Evolutionary conservation across 2,113 vertebrate genomes (phyloP).

Genomic region (Mormyrus iriodes): DNA sequence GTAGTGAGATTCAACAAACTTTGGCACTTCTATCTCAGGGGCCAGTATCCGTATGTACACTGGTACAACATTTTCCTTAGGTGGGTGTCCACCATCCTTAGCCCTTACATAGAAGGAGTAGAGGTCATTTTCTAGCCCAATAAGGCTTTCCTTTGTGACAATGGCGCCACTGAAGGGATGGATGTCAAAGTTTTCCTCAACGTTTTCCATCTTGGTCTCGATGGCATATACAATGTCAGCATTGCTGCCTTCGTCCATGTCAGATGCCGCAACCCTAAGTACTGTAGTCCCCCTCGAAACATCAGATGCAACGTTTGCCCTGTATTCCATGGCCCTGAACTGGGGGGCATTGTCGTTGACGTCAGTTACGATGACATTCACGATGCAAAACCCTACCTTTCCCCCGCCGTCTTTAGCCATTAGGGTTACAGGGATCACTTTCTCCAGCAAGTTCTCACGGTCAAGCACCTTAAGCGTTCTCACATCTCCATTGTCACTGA

Average conservation of each 20-base stretch:
- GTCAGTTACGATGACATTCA: slow-evolving; percentile 93
- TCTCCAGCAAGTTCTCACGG: slow-evolving; percentile 80
- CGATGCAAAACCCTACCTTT: slow-evolving; percentile 83
- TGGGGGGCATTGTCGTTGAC: slow-evolving; percentile 90
- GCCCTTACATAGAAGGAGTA: slow-evolving; percentile 86
- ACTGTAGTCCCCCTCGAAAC: slow-evolving; percentile 77
- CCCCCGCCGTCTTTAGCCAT: slow-evolving; percentile 88
- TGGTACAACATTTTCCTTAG: slow-evolving; percentile 75
- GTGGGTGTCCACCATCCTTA: slow-evolving; percentile 77
- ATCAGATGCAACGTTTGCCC: slow-evolving; percentile 74
- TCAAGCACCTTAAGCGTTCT: slow-evolving; percentile 84
- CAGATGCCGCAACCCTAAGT: slow-evolving; percentile 79
- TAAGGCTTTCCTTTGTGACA: slow-evolving; percentile 87
- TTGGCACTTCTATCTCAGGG: slow-evolving; percentile 73
- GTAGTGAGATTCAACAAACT: slow-evolving; percentile 84
- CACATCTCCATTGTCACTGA: slow-evolving; percentile 78
- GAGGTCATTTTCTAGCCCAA: slow-evolving; percentile 86
- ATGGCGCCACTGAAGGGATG: slow-evolving; percentile 75
- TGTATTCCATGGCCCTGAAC: slow-evolving; percentile 82
- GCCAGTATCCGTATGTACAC: slow-evolving; percentile 80
- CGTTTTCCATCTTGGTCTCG: slow-evolving; percentile 79
- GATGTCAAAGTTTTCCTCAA: slow-evolving; percentile 89
- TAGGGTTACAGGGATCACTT: slow-evolving; percentile 81
- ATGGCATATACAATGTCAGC: slow-evolving; percentile 82
- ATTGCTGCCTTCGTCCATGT: slow-evolving; percentile 91